Evolutionary conservation across 1,140 invertebrate genomes (phyloP).

Genomic region (Globodera ellingtonae): DNA sequence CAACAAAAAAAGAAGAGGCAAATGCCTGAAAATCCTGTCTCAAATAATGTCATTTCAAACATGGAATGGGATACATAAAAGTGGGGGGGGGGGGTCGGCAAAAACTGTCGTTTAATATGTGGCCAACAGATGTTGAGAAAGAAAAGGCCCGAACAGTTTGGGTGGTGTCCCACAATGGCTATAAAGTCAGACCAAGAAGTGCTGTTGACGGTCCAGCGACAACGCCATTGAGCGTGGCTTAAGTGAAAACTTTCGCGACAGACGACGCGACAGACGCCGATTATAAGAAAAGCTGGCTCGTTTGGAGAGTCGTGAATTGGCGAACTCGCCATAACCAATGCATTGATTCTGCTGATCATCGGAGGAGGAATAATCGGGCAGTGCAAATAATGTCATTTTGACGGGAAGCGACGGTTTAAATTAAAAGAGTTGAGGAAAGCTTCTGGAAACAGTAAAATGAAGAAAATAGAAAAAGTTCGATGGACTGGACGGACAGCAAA

Average conservation of each 20-base stretch:
- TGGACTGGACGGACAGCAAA: neutral
- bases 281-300: slow-evolving; percentile 8
- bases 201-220: neutral
- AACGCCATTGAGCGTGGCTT: neutral
- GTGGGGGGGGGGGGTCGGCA: too few relatives aligned
- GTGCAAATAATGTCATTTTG: neutral
- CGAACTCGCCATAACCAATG: neutral
- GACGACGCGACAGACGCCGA: slow-evolving; percentile 10
- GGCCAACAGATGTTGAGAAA: too few relatives aligned
- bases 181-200: neutral
- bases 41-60: too few relatives aligned
- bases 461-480: neutral
- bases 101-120: too few relatives aligned
- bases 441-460: neutral
- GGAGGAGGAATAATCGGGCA: neutral
- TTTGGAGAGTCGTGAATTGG: slow-evolving; percentile 14
- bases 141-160: too few relatives aligned
- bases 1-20: too few relatives aligned
- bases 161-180: neutral
- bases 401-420: too few relatives aligned
- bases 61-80: too few relatives aligned
- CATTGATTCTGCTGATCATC: neutral
- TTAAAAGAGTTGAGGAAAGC: neutral
- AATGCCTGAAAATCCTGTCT: too few relatives aligned
- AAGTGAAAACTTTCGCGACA: slow-evolving; percentile 12